A percentile compares a stretch with the other conserved stretches of the same genome.
Evolutionary conservation across 1,140 invertebrate genomes (phyloP).

Genomic region (Neodiprion fabricii): DNA sequence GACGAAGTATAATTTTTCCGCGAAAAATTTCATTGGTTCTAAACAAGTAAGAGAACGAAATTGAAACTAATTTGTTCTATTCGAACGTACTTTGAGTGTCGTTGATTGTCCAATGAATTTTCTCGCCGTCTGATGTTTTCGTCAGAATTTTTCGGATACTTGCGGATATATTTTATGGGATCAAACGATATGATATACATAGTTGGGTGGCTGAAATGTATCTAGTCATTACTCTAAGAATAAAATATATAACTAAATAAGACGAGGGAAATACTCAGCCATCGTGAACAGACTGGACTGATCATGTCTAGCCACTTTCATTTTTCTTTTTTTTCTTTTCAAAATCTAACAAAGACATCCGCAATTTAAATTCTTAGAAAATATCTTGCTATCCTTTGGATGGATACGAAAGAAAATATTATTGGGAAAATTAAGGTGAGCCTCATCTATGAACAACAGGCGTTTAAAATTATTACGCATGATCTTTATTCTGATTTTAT

Average conservation of each 20-base stretch:
- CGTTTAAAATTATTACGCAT: too few species aligned
- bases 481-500: too few species aligned
- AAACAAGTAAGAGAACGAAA: neutral
- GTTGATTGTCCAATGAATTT: neutral
- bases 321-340: slow-evolving; percentile 24
- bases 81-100: neutral
- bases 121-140: neutral
- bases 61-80: neutral
- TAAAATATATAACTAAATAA: slow-evolving; percentile 33
- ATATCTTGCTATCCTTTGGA: too few species aligned
- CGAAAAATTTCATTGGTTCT: slow-evolving; percentile 48
- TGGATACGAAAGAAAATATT: slow-evolving; percentile 20
- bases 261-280: slow-evolving; percentile 41
- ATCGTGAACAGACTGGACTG: slow-evolving; percentile 47
- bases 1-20: slow-evolving; percentile 44
- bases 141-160: slow-evolving; percentile 28
- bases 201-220: slow-evolving; percentile 51
- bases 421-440: neutral
- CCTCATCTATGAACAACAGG: too few species aligned
- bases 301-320: slow-evolving; percentile 44
- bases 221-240: slow-evolving; percentile 59
- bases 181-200: slow-evolving; percentile 52
- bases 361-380: too few species aligned
- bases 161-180: slow-evolving; percentile 53
- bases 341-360: slow-evolving; percentile 17